phyloP scores from a whole-genome alignment of 2,888 invertebrate species.

The Aromia moschata region DNA sequence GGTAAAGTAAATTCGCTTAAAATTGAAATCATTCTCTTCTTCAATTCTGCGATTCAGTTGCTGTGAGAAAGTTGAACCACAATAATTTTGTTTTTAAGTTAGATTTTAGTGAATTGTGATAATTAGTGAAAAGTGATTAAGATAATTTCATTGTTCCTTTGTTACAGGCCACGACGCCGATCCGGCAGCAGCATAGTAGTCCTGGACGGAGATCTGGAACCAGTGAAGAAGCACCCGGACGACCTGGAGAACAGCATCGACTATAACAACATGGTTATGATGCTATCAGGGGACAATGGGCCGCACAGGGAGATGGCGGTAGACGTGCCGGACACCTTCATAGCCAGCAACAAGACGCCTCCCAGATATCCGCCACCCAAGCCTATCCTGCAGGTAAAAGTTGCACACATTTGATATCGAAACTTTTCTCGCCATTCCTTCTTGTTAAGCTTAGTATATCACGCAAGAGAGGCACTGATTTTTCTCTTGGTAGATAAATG shows the following conservation, averaged over 20 bases:
- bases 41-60: too few relatives aligned
- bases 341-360: slow-evolving; percentile 89
- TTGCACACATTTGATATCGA: too few relatives aligned
- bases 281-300: slow-evolving; percentile 89
- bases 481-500: too few relatives aligned
- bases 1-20: too few relatives aligned
- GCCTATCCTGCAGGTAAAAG: slow-evolving; percentile 51
- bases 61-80: too few relatives aligned
- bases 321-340: slow-evolving; percentile 95
- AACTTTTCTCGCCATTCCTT: too few relatives aligned
- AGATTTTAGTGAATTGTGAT: too few relatives aligned
- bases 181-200: slow-evolving; percentile 85
- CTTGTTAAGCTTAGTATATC: too few relatives aligned
- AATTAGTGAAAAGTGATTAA: too few relatives aligned
- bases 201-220: slow-evolving; percentile 77
- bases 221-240: slow-evolving; percentile 68
- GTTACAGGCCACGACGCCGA: slow-evolving; percentile 80
- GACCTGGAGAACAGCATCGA: slow-evolving; percentile 66
- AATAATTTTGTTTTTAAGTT: too few relatives aligned
- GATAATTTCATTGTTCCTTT: not conserved
- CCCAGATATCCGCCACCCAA: slow-evolving; percentile 89
- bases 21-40: too few relatives aligned
- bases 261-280: slow-evolving; percentile 81
- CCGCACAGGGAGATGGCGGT: slow-evolving; percentile 99
- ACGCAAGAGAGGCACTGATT: too few relatives aligned